Conservation (phyloP, 2,797 vertebrate species). For the Fringilla coelebs region DNA sequence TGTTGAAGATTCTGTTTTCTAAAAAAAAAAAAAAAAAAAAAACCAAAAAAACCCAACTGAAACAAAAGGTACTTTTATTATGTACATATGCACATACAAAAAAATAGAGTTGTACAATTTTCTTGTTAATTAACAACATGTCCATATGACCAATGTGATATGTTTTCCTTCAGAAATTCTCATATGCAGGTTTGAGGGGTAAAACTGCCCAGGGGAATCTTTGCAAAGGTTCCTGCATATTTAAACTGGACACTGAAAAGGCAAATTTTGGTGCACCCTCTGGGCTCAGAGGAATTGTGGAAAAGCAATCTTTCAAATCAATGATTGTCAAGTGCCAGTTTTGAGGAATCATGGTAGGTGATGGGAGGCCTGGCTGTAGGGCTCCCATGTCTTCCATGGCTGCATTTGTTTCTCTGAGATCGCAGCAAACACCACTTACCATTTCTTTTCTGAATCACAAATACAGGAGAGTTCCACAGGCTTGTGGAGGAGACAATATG, state of each 20-base stretch:
- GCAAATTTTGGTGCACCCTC: neutral
- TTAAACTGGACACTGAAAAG: neutral
- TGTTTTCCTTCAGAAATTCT: neutral
- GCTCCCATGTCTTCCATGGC: neutral
- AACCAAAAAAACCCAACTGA: neutral
- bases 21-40: neutral
- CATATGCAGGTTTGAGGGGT: neutral
- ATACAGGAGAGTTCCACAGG: neutral
- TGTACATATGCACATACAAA: neutral
- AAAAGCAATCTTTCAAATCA: neutral
- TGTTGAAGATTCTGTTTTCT: neutral
- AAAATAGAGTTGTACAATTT: neutral
- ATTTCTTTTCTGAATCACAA: neutral
- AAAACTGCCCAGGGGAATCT: neutral
- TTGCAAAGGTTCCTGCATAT: neutral
- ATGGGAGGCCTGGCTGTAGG: too few relatives aligned
- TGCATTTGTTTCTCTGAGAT: neutral
- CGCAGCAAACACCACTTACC: neutral
- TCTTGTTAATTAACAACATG: neutral
- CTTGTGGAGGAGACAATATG: neutral
- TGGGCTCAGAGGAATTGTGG: neutral
- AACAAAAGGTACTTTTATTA: neutral
- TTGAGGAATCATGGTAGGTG: accelerated
- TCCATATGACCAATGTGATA: neutral
- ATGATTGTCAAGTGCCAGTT: neutral